phyloP scores from a whole-genome alignment of 53 echinoderm and acorn worm genomes.

The Echinometra lucunter region DNA sequence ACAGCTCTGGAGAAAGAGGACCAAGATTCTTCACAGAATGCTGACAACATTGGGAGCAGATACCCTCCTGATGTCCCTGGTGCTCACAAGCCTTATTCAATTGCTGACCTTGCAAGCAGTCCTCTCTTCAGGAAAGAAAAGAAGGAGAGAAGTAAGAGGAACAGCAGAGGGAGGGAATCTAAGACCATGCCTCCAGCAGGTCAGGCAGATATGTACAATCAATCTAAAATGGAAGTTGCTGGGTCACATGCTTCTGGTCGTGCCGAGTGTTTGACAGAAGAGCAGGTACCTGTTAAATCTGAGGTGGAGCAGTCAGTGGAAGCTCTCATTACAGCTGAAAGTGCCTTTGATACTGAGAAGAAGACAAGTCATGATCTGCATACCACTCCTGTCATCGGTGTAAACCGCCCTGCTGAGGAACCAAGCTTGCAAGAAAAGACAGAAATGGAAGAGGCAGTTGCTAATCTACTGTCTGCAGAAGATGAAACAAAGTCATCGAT shows the following conservation, averaged over 20 bases:
- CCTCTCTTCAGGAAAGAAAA: conserved; percentile 45
- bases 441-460: conserved; percentile 78
- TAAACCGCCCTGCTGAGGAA: conserved; percentile 39
- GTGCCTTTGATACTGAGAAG: conserved; percentile 45
- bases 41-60: neutral
- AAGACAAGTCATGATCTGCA: neutral
- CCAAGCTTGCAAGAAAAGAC: conserved; percentile 73
- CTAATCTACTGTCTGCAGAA: conserved; percentile 77
- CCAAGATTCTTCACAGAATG: neutral
- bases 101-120: conserved; percentile 44
- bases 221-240: neutral
- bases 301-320: conserved; percentile 68
- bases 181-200: neutral
- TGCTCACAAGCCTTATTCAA: conserved; percentile 31
- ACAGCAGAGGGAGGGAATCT: neutral
- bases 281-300: conserved; percentile 54
- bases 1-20: conserved; percentile 66
- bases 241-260: neutral
- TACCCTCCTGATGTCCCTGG: conserved; percentile 1
- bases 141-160: conserved; percentile 36
- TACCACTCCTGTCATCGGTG: neutral
- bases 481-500: conserved; percentile 65
- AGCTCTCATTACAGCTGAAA: conserved; percentile 57
- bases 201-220: neutral
- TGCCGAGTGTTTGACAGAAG: neutral